Conservation (phyloP, 2,888 invertebrate species). For the Oasisia sp. region DNA sequence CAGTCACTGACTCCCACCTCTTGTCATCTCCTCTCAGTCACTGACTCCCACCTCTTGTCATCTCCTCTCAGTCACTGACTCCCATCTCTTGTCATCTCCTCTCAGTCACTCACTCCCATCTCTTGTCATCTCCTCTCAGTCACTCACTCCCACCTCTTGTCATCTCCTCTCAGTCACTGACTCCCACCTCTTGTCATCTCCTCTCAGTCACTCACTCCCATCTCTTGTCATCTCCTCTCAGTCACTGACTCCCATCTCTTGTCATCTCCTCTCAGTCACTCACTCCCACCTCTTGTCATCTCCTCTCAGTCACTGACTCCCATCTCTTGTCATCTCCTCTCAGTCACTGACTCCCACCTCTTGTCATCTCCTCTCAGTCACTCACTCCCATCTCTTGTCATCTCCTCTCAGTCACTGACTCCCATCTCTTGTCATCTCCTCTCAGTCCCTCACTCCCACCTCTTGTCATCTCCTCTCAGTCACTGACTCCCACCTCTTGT, state of each 20-base stretch:
- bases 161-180: conserved; percentile 8
- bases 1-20: not conserved
- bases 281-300: not conserved
- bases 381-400: not conserved
- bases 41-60: not conserved
- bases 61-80: conserved; percentile 7
- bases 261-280: conserved; percentile 18
- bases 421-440: not conserved
- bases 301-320: not conserved
- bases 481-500: not conserved
- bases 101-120: not conserved
- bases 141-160: not conserved
- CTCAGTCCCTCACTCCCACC: not conserved
- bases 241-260: not conserved
- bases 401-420: conserved; percentile 7
- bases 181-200: not conserved
- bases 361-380: conserved; percentile 13
- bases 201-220: not conserved
- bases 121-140: conserved; percentile 3
- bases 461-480: conserved; percentile 3
- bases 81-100: not conserved
- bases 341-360: not conserved
- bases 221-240: not conserved
- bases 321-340: not conserved
- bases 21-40: conserved; percentile 13